Base-by-base conservation (phyloP, 2,888 invertebrate genomes). In the Xanthia icteritia region DNA sequence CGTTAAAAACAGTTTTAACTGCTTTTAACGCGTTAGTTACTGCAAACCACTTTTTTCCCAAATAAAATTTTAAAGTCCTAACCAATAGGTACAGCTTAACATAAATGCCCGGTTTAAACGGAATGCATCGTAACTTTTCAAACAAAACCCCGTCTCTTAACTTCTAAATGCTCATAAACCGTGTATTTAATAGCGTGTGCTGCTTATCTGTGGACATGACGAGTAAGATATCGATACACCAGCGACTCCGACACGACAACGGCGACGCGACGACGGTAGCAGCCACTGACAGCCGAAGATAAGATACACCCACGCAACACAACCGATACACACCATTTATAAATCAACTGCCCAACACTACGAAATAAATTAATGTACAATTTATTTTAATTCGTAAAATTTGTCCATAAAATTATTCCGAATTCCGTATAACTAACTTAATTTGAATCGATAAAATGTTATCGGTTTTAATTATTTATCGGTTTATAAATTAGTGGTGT, bases 121-220 rank as follows among this genome's bases (percentile, higher is more conserved):
- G 2, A 65, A 58, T 0, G 0, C 20, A 31, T 13, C 1, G 31
- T 56, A 48, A n/a, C 48, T 60, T 71, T 27, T 58, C 27, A 70
- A 54, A 63, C 54, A 45, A 73, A 64, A 27, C 36, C 42, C n/a
- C n/a, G 48, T 73, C 42, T 54, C 27, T 71, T 69, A n/a, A 56
- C 56, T 61, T 42, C 70, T 80, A 80, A 86, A 65, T 73, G 64
- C 61, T 85, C 84, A 84, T 84, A 85, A 84, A 84, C 39, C 63
- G 42, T 82, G 90, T 92, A 92, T 92, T 93, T 93, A 93, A 92
- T 92, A 90, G 89, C 90, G 81, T 90, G 91, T 90, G 87, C 85
- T 84, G 89, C 89, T 92, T 94, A 94, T 94, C 94, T 90, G 20
- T 76, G 75, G 88, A 94, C 93, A 93, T 93, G 94, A 92, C 89